Conservation (phyloP, 2,113 vertebrate genomes). For the Rhegmatorhina hoffmannsi region DNA sequence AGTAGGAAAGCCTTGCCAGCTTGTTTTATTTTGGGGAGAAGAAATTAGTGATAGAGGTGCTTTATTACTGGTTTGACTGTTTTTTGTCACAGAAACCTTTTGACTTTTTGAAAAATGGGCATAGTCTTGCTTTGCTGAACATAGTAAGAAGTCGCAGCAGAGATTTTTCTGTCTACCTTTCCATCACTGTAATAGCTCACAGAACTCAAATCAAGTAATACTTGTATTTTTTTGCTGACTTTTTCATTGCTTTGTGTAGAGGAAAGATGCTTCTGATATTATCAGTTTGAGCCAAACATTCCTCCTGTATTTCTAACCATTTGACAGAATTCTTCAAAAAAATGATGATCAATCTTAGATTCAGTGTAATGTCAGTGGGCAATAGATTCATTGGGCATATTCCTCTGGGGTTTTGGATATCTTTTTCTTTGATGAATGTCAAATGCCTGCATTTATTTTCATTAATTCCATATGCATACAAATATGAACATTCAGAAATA, state of each 20-base stretch:
- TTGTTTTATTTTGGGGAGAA: not conserved
- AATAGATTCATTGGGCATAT: not conserved
- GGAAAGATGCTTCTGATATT: not conserved
- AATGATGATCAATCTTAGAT: not conserved
- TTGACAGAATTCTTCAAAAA: not conserved
- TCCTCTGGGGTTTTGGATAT: not conserved
- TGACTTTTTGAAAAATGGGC: not conserved
- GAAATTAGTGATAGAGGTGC: not conserved
- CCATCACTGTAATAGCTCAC: not conserved
- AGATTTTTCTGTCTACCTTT: not conserved
- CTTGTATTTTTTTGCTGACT: not conserved
- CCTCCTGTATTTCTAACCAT: not conserved
- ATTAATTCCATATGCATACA: not conserved
- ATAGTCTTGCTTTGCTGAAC: not conserved
- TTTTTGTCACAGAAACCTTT: not conserved
- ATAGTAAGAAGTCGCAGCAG: not conserved
- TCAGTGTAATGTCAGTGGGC: not conserved
- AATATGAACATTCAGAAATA: not conserved
- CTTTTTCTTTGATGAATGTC: not conserved
- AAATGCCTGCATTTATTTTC: not conserved
- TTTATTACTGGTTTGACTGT: not conserved
- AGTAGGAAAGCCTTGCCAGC: not conserved
- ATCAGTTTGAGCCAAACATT: not conserved
- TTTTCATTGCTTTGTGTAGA: not conserved
- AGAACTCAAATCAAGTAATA: not conserved